Conservation (phyloP, 2,113 vertebrate species). For the Plestiodon gilberti region DNA sequence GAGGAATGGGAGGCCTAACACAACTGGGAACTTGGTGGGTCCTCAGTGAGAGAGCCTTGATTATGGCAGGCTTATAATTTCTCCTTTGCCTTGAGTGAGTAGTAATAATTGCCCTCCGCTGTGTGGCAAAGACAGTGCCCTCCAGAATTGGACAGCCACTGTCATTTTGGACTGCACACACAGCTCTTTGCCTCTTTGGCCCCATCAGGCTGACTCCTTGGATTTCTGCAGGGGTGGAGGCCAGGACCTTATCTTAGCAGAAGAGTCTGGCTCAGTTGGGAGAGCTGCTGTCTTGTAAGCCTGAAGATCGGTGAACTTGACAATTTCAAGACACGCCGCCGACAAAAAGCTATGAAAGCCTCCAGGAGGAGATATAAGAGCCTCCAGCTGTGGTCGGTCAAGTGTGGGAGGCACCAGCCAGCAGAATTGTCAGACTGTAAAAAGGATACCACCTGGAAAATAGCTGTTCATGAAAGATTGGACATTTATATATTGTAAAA, state of each 20-base stretch:
- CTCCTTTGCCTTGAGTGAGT: neutral
- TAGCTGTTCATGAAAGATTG: too few species aligned
- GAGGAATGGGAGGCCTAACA: neutral
- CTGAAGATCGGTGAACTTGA: too few species aligned
- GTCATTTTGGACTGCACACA: neutral
- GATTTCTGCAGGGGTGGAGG: neutral
- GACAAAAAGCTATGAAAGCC: too few species aligned
- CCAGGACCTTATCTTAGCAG: neutral
- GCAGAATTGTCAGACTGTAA: too few species aligned
- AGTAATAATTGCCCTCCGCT: neutral
- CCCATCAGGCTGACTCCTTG: neutral
- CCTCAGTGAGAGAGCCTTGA: neutral
- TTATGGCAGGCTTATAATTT: neutral
- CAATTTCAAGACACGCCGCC: too few species aligned
- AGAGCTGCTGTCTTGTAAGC: too few species aligned
- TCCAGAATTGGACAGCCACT: neutral
- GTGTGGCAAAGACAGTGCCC: neutral
- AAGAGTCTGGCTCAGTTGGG: too few species aligned
- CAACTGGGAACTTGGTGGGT: neutral
- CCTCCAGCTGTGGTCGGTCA: too few species aligned
- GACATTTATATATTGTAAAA: too few species aligned
- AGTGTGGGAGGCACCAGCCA: too few species aligned
- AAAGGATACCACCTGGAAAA: too few species aligned
- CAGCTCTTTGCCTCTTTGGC: neutral
- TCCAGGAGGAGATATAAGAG: too few species aligned